Conservation (phyloP, 2,113 vertebrate species). For the Corythornis vintsioides region DNA sequence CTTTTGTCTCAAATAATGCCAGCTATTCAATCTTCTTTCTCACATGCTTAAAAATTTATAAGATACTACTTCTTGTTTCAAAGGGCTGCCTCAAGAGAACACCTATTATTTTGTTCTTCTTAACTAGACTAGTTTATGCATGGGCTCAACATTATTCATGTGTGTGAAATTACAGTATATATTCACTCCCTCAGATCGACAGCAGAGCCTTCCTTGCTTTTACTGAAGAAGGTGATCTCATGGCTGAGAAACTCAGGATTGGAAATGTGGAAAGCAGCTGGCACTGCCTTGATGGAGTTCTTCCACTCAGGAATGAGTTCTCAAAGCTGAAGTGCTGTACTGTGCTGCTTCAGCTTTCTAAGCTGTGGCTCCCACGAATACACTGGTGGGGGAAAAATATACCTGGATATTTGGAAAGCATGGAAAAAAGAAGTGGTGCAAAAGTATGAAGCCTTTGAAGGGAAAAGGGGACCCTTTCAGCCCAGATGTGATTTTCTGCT, state of each 20-base stretch:
- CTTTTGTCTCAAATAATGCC: conserved; percentile 18
- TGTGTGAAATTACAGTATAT: neutral
- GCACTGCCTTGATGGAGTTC: neutral
- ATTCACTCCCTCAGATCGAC: neutral
- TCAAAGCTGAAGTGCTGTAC: neutral
- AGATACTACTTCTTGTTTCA: conserved; percentile 9
- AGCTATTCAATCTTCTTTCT: conserved; percentile 10
- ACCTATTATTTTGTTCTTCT: conserved; percentile 12
- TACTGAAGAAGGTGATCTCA: neutral
- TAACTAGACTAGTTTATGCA: conserved; percentile 24
- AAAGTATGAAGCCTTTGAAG: neutral
- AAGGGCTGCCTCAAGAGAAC: conserved; percentile 26
- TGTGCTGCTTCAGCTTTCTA: neutral
- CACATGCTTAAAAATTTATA: neutral
- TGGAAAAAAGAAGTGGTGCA: neutral
- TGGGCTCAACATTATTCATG: neutral
- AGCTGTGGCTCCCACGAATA: neutral
- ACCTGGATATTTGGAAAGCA: neutral
- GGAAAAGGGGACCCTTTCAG: neutral
- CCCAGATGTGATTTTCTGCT: neutral
- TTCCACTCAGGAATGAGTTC: neutral
- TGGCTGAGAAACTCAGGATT: neutral
- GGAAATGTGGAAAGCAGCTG: neutral
- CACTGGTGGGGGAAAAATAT: neutral
- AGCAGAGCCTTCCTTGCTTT: neutral